Evolutionary conservation across 2,113 vertebrate genomes (phyloP).

Genomic region (Gallinago jamesoni): DNA sequence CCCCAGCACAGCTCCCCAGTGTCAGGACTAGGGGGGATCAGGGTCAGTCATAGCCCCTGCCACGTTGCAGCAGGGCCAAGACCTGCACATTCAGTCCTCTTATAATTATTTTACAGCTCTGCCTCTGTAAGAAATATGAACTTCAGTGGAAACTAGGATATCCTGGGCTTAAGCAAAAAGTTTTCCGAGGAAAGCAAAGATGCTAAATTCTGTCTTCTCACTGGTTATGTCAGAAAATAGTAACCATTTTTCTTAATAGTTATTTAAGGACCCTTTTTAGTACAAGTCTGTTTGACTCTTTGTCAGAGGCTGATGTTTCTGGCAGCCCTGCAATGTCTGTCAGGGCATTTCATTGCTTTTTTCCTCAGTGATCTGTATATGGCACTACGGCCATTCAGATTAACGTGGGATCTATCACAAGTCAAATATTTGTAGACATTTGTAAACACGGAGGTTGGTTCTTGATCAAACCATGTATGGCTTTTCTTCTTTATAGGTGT

Average conservation of each 20-base stretch:
- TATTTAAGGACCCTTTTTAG: background rate
- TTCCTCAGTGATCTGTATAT: background rate
- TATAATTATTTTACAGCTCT: background rate
- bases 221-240: background rate
- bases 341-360: background rate
- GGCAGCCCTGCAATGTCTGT: background rate
- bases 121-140: background rate
- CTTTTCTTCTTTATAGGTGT: background rate
- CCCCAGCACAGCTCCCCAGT: rapidly evolving
- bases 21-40: background rate
- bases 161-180: background rate
- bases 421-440: background rate
- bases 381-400: background rate
- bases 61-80: background rate
- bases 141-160: background rate
- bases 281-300: background rate
- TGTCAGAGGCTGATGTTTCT: background rate
- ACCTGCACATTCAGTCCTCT: background rate
- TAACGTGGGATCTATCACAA: background rate
- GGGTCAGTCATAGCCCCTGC: rapidly evolving
- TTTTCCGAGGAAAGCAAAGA: background rate
- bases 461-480: background rate
- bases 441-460: background rate
- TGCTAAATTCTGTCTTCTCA: background rate
- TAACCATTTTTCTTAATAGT: background rate